phyloP scores from a whole-genome alignment of 1,140 invertebrate genomes.

The Epicauta chinensis region DNA sequence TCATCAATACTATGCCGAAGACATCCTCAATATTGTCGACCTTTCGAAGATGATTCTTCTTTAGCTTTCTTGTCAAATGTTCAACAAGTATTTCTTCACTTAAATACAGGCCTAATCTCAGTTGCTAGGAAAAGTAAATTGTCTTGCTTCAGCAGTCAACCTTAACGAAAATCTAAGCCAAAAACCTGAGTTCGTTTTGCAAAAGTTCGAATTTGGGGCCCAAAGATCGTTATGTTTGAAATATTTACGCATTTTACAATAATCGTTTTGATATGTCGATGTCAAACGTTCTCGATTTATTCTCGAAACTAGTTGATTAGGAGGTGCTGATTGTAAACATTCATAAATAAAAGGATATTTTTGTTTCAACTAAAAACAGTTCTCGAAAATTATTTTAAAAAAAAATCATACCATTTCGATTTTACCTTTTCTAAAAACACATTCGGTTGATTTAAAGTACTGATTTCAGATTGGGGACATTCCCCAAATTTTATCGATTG shows the following conservation, averaged over 20 bases:
- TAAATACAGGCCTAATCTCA: too few species aligned
- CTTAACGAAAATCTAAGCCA: too few species aligned
- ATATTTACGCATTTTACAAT: conserved; percentile 47
- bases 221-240: conserved; percentile 22
- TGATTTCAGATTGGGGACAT: conserved; percentile 45
- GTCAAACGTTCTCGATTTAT: conserved; percentile 51
- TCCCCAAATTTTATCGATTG: conserved; percentile 49
- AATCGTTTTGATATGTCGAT: conserved; percentile 54
- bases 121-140: too few species aligned
- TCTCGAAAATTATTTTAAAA: background rate
- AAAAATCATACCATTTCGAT: background rate
- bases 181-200: conserved; percentile 13
- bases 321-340: conserved; percentile 47
- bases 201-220: too few species aligned
- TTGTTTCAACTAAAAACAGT: conserved; percentile 46
- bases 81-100: too few species aligned
- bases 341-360: conserved; percentile 55
- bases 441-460: conserved; percentile 48
- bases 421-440: conserved; percentile 50
- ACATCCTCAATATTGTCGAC: too few species aligned
- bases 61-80: too few species aligned
- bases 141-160: too few species aligned
- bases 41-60: too few species aligned
- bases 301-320: conserved; percentile 47
- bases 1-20: too few species aligned